These are phyloP conservation scores for Ptyas mucosa DNA, from an alignment of 2,113 vertebrate genomes.

Conservation along the genomic window DNA sequence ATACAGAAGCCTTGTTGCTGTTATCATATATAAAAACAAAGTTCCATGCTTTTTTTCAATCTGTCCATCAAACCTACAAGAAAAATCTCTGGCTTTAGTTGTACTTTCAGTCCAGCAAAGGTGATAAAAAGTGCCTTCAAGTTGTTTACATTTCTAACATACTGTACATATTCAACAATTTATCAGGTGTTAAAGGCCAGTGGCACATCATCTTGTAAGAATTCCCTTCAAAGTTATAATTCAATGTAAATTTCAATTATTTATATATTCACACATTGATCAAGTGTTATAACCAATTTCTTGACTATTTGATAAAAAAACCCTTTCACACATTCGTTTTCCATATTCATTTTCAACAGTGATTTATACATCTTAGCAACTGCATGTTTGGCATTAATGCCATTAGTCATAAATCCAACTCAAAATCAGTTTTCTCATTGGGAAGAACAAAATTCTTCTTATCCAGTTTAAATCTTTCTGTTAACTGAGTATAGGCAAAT, in stretches of 20 bases:
- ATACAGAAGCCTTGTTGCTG: background rate
- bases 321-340: background rate
- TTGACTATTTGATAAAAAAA: background rate
- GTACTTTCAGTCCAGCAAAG: background rate
- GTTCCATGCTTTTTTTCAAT: background rate
- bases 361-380: background rate
- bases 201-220: background rate
- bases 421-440: background rate
- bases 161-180: background rate
- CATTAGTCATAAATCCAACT: background rate
- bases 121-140: background rate
- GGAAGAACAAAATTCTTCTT: background rate
- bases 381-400: background rate
- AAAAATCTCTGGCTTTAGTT: background rate
- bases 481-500: background rate
- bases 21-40: background rate
- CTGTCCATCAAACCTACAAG: background rate
- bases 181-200: background rate
- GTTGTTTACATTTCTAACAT: background rate
- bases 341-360: background rate
- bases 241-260: background rate
- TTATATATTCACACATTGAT: background rate
- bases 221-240: background rate
- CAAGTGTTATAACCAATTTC: too few species aligned
- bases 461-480: background rate